Base-by-base conservation (phyloP, 1,140 invertebrate species). In the Solen grandis region DNA sequence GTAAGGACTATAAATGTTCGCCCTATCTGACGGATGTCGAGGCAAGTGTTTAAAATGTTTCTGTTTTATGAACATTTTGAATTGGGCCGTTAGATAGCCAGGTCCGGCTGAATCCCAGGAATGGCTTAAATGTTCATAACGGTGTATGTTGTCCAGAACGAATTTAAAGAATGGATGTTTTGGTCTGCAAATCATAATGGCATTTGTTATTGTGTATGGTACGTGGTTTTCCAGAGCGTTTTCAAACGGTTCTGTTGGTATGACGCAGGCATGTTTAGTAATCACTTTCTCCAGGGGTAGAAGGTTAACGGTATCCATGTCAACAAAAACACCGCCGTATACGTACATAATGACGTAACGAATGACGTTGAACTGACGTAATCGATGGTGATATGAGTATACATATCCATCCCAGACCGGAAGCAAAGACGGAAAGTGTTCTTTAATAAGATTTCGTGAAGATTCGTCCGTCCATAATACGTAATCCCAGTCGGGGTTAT, bases 241-340 rank as follows among this genome's bases (percentile, higher is more conserved):
- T 59, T 85, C 88, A 33, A 81, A 85, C 19, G 88, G 87, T 78
- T 90, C 88, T 69, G 88, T 84, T 16, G 85, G 85, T 22, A 90
- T 27, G 50, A 89, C 84, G 74, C 87, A 88, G 3, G 78, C 62
- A 69, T 87, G 86, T 65, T 85, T 85, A 4, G 31, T 57, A 0
- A 72, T 63, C 1, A 85, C 36, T 8, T 81, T 82, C 33, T 85
- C 79, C 0, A 90, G 25, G 5, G 88, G 74, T 13, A 73, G 75
- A 1, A 89, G 63, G 55, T 81, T 85, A 59, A 87, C 85, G 65
- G 88, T 82, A 63, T 90, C 89, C 46, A 89, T 29, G 55, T 90
- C 89, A 0, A 82, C 86, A 81, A 89, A 90, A 5, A 90, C 59
- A 13, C 89, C 89, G 1, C 88, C 89, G 62, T 81, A 86, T 54